These are phyloP conservation scores for Graphium colonna DNA, from an alignment of 2,888 invertebrate species.

Conservation along the genomic window DNA sequence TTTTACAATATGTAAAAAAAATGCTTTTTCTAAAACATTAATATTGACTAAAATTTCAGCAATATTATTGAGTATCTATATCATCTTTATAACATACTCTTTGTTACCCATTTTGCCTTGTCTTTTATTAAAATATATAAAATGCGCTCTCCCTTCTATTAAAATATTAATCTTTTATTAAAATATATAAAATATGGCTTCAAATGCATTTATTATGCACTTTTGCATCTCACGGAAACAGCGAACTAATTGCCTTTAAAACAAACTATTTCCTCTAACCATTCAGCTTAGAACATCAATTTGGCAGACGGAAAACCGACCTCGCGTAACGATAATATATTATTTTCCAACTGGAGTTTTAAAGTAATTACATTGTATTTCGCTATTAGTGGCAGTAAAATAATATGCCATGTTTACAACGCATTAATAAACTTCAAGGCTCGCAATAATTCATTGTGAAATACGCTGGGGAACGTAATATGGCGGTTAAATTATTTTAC, in stretches of 20 bases:
- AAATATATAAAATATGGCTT: too few relatives aligned
- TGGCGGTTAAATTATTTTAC: constrained; percentile 18
- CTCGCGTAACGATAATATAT: constrained; percentile 13
- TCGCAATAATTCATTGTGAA: constrained; percentile 22
- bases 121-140: too few relatives aligned
- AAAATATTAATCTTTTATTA: too few relatives aligned
- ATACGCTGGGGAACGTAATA: constrained; percentile 15
- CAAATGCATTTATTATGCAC: too few relatives aligned
- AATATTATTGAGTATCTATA: too few relatives aligned
- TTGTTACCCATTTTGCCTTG: too few relatives aligned
- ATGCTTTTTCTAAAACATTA: too few relatives aligned
- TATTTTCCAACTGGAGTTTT: constrained; percentile 16
- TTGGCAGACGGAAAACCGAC: not conserved
- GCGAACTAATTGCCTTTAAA: not conserved
- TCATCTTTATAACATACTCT: too few relatives aligned
- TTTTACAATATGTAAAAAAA: too few relatives aligned
- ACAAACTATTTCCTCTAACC: not conserved
- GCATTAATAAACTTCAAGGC: constrained; percentile 24
- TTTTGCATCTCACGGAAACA: not conserved
- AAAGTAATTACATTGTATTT: constrained; percentile 20
- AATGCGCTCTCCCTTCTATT: too few relatives aligned
- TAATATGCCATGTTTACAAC: constrained; percentile 25
- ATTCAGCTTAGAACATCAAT: not conserved
- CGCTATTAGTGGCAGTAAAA: constrained; percentile 20
- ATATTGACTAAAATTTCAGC: too few relatives aligned